Evolutionary conservation across 2,113 vertebrate species (phyloP).

Genomic region (Fukomys damarensis): DNA sequence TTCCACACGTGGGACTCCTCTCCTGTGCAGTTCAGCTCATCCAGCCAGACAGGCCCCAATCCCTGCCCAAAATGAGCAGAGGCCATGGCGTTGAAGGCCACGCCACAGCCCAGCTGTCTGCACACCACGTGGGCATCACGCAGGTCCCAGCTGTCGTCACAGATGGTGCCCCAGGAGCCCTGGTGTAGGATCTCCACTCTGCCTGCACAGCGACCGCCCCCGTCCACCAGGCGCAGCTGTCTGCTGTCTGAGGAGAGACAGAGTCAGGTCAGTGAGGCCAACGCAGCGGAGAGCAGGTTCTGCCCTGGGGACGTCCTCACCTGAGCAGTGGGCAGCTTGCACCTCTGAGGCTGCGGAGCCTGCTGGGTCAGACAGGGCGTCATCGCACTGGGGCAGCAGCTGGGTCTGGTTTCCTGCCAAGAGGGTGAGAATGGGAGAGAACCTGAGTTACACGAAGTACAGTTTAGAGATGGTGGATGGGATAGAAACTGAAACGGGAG

Average conservation of each 20-base stretch:
- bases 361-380: background rate
- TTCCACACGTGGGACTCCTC: background rate
- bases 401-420: conserved; percentile 28
- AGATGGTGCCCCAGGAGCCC: conserved; percentile 50
- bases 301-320: background rate
- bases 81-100: fast-evolving
- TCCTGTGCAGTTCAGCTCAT: background rate
- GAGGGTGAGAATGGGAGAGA: background rate
- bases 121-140: fast-evolving
- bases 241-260: conserved; percentile 75
- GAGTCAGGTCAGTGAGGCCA: background rate
- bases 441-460: background rate
- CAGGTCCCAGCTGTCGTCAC: background rate
- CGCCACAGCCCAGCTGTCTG: too few relatives aligned
- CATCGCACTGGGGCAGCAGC: background rate
- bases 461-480: background rate
- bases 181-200: conserved; percentile 82
- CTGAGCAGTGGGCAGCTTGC: conserved; percentile 74
- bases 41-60: conserved; percentile 1
- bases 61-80: background rate
- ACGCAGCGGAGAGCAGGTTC: too few relatives aligned
- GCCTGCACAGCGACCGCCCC: conserved; percentile 74
- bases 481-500: background rate
- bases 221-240: conserved; percentile 78
- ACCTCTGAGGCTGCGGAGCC: background rate